A percentile compares a stretch with the other conserved stretches of the same genome.
Evolutionary conservation across 2,113 vertebrate species (phyloP).

Genomic region (Carettochelys insculpta): DNA sequence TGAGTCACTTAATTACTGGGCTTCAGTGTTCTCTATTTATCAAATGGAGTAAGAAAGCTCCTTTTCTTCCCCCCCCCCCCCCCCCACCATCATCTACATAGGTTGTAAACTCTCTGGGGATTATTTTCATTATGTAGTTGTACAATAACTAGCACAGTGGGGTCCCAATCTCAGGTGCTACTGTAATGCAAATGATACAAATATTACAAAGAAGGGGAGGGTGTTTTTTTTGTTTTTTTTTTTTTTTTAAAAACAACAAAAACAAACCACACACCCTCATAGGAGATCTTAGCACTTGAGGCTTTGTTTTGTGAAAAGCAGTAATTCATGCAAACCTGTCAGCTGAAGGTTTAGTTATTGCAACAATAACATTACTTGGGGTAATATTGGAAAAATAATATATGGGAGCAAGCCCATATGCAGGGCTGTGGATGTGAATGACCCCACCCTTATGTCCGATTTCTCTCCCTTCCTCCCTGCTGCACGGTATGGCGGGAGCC

Average conservation of each 20-base stretch:
- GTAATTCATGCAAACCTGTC: background rate
- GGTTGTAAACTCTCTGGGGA: background rate
- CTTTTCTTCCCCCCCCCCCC: background rate
- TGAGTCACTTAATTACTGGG: background rate
- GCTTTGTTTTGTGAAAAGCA: background rate
- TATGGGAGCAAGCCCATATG: too few species aligned
- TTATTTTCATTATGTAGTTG: background rate
- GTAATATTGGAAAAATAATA: too few species aligned
- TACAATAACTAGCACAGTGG: background rate
- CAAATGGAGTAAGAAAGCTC: background rate
- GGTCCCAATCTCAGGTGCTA: background rate
- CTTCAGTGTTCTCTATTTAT: background rate
- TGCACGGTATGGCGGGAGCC: too few species aligned
- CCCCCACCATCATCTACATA: background rate
- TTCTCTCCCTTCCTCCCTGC: too few species aligned
- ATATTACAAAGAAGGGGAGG: background rate
- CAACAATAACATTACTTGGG: background rate
- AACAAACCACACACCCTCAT: too few species aligned
- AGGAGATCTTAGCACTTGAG: background rate
- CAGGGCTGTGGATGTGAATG: too few species aligned
- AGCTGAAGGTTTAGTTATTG: background rate
- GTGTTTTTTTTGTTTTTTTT: too few species aligned
- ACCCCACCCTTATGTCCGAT: too few species aligned
- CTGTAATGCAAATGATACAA: background rate
- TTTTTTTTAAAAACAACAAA: too few species aligned